Base-by-base conservation (phyloP, 2,797 vertebrate genomes). In the Denticeps clupeoides region DNA sequence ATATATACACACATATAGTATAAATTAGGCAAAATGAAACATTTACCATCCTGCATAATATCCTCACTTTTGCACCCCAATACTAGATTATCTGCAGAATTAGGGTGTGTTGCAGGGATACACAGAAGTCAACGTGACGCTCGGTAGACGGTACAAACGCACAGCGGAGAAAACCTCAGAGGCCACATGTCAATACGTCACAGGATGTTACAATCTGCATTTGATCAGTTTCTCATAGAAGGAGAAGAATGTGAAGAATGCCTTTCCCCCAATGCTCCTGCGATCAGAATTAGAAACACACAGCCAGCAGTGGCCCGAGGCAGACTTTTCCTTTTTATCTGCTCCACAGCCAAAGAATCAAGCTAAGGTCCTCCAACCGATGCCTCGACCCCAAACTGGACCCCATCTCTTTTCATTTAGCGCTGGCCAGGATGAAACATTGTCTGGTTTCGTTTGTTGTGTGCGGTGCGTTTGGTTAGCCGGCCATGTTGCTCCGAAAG, bases 391-490 rank as follows among this genome's bases (percentile, higher is more conserved):
- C 46, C 26, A 21, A 25, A 53, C 43, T 38, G 47, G 41, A 44
- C 51, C 24, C 60, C 47, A 41, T 52, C 59, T 41, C 46, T 42
- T 58, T 43, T 26, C 51, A 50, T 41, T 49, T 24, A 23, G 23
- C 50, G 19, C 51, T 37, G 48, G 43, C 59, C 56, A 67, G 60
- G 52, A 45, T 55, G 71, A 62, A 15, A 45, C 41, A 4, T 11
- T 19, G 33, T 49, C 59, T 62, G 59, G 49, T 56, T 52, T 57
- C 38, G 41, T 62, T 49, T 62, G 67, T 54, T 77, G 72, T 70
- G 60, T 70, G 67, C 74, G 76, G 67, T 71, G 73, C 77, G 69
- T 82, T 79, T 79, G 75, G 75, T 78, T 78, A 72, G 77, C 67
- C 61, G 67, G 65, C 61, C 72, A 73, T 63, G 71, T 73, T 71